Percentiles rank a stretch among this genome's conserved stretches.
Conservation (phyloP, 1,140 invertebrate species). For the Drosophila setifemur region DNA sequence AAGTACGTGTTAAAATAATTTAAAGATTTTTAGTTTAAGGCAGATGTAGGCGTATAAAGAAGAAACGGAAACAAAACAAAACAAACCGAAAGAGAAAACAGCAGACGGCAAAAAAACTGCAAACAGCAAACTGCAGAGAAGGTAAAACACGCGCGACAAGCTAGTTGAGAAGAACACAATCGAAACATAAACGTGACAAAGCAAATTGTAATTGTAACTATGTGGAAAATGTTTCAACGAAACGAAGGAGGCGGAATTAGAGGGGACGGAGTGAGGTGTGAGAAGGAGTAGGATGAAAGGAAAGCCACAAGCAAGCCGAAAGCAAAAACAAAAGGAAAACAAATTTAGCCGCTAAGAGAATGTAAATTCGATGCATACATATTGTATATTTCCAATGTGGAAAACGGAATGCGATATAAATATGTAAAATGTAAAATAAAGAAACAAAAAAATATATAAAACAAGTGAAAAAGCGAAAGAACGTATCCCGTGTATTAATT, state of each 20-base stretch:
- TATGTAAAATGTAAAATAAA: slow-evolving; percentile 80
- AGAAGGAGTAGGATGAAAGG: slow-evolving; percentile 21
- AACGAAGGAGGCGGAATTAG: slow-evolving; percentile 10
- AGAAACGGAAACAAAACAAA: slow-evolving; percentile 52
- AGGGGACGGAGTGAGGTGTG: slow-evolving; percentile 1
- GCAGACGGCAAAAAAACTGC: slow-evolving; percentile 35
- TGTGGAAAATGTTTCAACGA: slow-evolving; percentile 50
- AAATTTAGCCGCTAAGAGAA: slow-evolving; percentile 71
- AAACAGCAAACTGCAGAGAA: slow-evolving; percentile 22
- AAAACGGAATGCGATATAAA: slow-evolving; percentile 67
- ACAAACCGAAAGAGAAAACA: slow-evolving; percentile 40
- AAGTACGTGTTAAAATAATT: slow-evolving; percentile 80
- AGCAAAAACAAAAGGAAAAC: slow-evolving; percentile 58
- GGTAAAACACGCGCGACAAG: slow-evolving; percentile 26
- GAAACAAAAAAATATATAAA: slow-evolving; percentile 80
- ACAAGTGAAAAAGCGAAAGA: slow-evolving; percentile 42
- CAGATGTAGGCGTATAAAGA: slow-evolving; percentile 66
- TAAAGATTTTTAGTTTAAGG: slow-evolving; percentile 77
- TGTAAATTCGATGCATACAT: slow-evolving; percentile 73
- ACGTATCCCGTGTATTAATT: background rate
- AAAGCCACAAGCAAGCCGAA: slow-evolving; percentile 50
- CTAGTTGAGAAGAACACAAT: slow-evolving; percentile 49
- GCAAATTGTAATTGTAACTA: slow-evolving; percentile 60
- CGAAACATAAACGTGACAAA: slow-evolving; percentile 60
- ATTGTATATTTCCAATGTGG: slow-evolving; percentile 66